A percentile compares a stretch with the other conserved stretches of the same genome.
phyloP scores from a whole-genome alignment of 2,113 vertebrate genomes.

The Callionymus lyra region DNA sequence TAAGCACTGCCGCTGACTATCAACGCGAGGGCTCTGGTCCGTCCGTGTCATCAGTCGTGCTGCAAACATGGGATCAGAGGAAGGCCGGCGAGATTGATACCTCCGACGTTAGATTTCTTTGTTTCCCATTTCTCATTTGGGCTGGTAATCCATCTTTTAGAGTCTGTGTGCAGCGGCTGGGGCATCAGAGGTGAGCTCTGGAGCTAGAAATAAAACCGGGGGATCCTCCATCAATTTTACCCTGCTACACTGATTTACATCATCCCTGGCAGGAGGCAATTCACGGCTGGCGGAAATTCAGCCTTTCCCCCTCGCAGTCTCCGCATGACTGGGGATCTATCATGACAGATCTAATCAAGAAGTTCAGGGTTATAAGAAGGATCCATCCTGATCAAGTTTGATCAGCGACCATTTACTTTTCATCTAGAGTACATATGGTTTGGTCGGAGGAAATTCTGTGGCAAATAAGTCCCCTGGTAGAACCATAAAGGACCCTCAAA shows the following conservation, averaged over 20 bases:
- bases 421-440: conserved; percentile 20
- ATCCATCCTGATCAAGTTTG: conserved; percentile 26
- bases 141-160: conserved; percentile 36
- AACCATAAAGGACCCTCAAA: too few relatives aligned
- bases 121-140: conserved; percentile 29
- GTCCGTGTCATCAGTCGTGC: conserved; percentile 13
- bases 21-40: conserved; percentile 25
- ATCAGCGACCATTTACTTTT: conserved; percentile 22
- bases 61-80: conserved; percentile 1
- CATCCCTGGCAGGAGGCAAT: conserved; percentile 50
- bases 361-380: conserved; percentile 20
- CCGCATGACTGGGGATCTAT: conserved; percentile 35
- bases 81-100: conserved; percentile 22
- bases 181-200: conserved; percentile 29
- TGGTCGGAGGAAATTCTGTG: conserved; percentile 10
- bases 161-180: conserved; percentile 18
- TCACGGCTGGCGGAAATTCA: conserved; percentile 56
- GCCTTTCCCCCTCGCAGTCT: conserved; percentile 23
- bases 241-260: conserved; percentile 61
- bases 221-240: conserved; percentile 60
- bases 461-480: too few relatives aligned
- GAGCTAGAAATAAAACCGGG: conserved; percentile 50
- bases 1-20: conserved; percentile 39
- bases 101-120: conserved; percentile 29
- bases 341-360: conserved; percentile 37